Conservation (phyloP, 2,113 vertebrate genomes). For the Plecotus auritus region DNA sequence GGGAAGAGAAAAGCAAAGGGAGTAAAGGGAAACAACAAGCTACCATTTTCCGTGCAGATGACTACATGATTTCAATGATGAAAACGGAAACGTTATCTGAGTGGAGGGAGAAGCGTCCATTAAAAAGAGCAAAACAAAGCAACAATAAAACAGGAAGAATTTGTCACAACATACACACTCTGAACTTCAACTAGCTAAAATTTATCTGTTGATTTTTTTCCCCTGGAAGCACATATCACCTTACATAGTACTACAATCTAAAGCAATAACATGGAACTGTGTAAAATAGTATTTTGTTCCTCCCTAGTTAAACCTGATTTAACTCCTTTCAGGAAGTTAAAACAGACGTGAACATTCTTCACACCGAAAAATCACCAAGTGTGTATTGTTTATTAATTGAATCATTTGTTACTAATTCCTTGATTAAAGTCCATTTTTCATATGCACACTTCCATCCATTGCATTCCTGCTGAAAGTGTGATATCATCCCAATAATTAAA, state of each 20-base stretch:
- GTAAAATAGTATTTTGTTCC: neutral
- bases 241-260: neutral
- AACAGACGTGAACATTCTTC: neutral
- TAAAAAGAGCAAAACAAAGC: conserved; percentile 12
- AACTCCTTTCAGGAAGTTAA: conserved; percentile 31
- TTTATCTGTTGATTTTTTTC: neutral
- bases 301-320: neutral
- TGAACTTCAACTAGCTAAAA: conserved; percentile 32
- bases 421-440: conserved; percentile 1
- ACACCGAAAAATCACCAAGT: neutral
- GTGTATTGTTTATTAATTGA: neutral
- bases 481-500: neutral
- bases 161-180: neutral
- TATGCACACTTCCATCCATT: neutral
- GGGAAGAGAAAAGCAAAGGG: neutral
- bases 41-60: conserved; percentile 41
- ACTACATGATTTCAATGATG: neutral
- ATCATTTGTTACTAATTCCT: neutral
- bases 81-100: conserved; percentile 20
- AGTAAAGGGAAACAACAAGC: conserved; percentile 2
- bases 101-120: neutral
- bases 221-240: neutral
- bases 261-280: neutral
- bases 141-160: neutral
- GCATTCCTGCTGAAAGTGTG: neutral